Evolutionary conservation across 2,113 vertebrate species (phyloP).

Genomic region (Pungitius pungitius): DNA sequence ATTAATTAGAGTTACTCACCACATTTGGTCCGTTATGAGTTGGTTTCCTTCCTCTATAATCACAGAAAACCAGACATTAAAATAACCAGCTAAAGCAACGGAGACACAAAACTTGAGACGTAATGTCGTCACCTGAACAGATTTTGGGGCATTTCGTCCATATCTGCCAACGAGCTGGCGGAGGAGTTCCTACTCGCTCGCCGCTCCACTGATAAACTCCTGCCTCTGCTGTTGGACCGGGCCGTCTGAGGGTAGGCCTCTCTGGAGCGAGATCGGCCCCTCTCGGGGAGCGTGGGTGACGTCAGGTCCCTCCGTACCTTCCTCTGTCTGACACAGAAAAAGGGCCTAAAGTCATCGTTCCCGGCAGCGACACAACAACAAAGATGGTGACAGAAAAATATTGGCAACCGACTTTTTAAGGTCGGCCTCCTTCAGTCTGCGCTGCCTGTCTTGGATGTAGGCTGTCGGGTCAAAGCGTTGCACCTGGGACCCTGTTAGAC

Average conservation of each 20-base stretch:
- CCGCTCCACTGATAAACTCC: constrained; percentile 86
- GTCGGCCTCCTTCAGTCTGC: constrained; percentile 84
- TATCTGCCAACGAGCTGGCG: constrained; percentile 84
- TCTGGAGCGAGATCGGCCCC: constrained; percentile 75
- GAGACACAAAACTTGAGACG: neutral
- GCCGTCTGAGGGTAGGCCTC: constrained; percentile 51
- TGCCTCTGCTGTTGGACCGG: constrained; percentile 69
- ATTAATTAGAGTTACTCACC: constrained; percentile 62
- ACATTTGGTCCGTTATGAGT: constrained; percentile 71
- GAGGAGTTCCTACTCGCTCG: constrained; percentile 86
- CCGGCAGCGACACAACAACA: neutral
- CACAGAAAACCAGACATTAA: constrained; percentile 17
- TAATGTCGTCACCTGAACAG: constrained; percentile 77
- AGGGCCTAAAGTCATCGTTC: neutral
- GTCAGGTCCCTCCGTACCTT: constrained; percentile 78
- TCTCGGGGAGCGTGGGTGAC: constrained; percentile 72
- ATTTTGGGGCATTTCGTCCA: constrained; percentile 82
- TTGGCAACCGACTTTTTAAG: constrained; percentile 82
- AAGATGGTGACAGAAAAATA: neutral
- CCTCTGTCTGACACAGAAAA: constrained; percentile 77
- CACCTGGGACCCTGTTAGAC: constrained; percentile 65
- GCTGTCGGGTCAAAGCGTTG: constrained; percentile 91
- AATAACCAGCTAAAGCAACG: neutral
- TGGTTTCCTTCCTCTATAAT: constrained; percentile 73
- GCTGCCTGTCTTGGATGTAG: constrained; percentile 88